Base-by-base conservation (phyloP, 2,113 vertebrate genomes). In the Brachyistius frenatus region DNA sequence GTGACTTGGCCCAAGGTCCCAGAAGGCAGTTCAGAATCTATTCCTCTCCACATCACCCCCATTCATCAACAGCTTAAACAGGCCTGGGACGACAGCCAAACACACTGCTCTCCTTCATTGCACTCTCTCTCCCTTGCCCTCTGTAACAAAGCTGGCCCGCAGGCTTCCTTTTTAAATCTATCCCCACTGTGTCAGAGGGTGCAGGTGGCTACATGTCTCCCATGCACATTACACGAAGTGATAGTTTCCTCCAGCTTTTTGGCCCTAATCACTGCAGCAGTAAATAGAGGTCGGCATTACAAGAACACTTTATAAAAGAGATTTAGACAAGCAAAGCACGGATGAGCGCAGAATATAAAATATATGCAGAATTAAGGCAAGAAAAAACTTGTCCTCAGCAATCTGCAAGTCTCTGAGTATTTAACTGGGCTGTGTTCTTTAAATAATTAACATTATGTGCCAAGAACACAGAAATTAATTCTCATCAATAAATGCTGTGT, bases 131-230 rank as follows among this genome's bases (percentile, higher is more conserved):
- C 31, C 23, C 53, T 69, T 30, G 7, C 66, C 64, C 66, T 46
- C 36, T 75, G 83, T 74, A 85, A 91, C 79, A 87, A 84, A 85
- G 84, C 87, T 78, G 73, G 86, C 90, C 89, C 16, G 49, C 79
- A 84, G 86, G 84, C 78, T 86, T 88, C 77, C 71, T 86, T 70
- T 91, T 86, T 81, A 87, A 91, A 89, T 85, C 81, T 50, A 67
- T 85, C 82, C 84, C 83, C 68, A 60, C 67, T 85, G 88, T 83
- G 84, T 84, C 67, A 84, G 66, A 76, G 66, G 72, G 73, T 86
- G 83, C 93, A 90, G 89, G 93, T 89, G 79, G 85, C 78, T 90
- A 88, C 93, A 94, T 80, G 93, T 89, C 90, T 90, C 62, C 73
- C 53, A 77, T 81, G 69, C 70, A 86, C 81, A 87, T 90, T 86